Conservation (phyloP, 2,113 vertebrate genomes). For the Tragelaphus scriptus region DNA sequence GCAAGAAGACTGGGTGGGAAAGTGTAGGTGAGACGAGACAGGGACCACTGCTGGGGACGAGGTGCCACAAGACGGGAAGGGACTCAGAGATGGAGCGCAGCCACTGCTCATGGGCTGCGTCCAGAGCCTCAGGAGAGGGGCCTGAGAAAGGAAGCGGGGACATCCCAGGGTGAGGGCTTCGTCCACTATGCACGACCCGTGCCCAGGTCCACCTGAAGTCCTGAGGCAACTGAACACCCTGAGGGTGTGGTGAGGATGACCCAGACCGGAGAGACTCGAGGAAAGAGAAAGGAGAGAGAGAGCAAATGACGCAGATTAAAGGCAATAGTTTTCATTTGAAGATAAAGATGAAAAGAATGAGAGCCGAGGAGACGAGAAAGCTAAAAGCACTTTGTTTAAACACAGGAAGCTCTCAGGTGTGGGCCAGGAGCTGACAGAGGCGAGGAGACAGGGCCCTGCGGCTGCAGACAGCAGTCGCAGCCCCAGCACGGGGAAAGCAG, state of each 20-base stretch:
- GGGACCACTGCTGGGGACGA: accelerated
- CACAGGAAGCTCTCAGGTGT: background rate
- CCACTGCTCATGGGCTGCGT: accelerated
- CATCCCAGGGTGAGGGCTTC: no score
- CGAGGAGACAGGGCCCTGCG: accelerated
- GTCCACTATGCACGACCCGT: accelerated
- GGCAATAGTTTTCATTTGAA: background rate
- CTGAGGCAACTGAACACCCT: accelerated
- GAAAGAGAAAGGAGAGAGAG: background rate
- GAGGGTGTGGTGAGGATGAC: accelerated
- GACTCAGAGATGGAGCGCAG: accelerated
- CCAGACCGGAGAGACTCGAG: background rate
- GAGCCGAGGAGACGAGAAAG: background rate
- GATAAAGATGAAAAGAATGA: background rate
- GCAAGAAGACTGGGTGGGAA: background rate
- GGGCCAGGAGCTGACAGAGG: background rate
- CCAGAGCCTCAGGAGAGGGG: background rate
- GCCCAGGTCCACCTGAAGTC: background rate
- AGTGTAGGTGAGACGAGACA: accelerated
- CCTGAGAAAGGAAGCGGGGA: accelerated
- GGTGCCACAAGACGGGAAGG: accelerated
- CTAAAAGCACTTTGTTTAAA: background rate
- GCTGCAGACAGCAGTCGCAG: accelerated
- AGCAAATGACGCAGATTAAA: background rate
- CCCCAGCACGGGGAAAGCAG: background rate